A percentile compares a stretch with the other conserved stretches of the same genome.
Conservation (phyloP, 2,797 vertebrate genomes). For the Sylvia borin region DNA sequence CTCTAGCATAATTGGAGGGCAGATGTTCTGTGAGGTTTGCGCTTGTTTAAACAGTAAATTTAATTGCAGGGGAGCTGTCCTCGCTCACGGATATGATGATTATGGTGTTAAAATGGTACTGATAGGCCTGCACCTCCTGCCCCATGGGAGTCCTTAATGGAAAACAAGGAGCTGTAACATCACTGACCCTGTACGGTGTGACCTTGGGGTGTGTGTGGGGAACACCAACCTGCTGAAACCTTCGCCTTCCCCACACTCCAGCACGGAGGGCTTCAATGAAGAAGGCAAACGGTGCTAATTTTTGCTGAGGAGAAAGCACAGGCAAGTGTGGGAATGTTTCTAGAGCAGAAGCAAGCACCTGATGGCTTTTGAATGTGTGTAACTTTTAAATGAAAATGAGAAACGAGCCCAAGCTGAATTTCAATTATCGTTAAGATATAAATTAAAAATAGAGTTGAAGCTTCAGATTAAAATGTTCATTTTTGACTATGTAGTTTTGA, state of each 20-base stretch:
- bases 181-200: neutral
- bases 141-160: neutral
- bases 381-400: neutral
- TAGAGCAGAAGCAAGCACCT: neutral
- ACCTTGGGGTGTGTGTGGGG: neutral
- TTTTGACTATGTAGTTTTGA: neutral
- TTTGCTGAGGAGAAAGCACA: neutral
- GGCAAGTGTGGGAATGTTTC: neutral
- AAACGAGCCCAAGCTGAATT: neutral
- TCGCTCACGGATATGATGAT: neutral
- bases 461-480: neutral
- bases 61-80: neutral
- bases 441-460: neutral
- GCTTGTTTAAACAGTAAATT: conserved; percentile 29
- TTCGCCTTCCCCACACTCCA: too few relatives aligned
- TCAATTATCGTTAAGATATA: neutral
- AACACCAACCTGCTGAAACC: neutral
- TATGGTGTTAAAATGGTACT: neutral
- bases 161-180: neutral
- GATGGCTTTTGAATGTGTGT: neutral
- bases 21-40: neutral
- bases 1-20: neutral
- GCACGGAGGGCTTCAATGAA: accelerated
- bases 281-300: neutral
- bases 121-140: neutral